phyloP scores from a whole-genome alignment of 2,113 vertebrate species.

The Bombycilla garrulus region DNA sequence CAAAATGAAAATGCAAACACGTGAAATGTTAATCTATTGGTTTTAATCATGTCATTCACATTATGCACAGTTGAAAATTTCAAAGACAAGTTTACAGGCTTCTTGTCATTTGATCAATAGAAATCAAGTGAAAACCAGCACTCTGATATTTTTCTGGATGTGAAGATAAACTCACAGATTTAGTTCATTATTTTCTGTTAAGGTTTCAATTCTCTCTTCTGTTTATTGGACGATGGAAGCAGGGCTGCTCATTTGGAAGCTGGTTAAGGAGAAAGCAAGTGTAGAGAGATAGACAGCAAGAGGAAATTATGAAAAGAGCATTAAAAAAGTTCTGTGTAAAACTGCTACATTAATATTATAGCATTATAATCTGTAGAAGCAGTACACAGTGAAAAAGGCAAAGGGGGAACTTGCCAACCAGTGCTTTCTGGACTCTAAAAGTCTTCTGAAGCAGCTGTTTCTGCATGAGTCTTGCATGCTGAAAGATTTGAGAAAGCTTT shows the following conservation, averaged over 20 bases:
- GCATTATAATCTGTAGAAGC: neutral
- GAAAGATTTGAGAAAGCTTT: neutral
- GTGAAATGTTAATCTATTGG: neutral
- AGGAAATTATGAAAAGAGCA: neutral
- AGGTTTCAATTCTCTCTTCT: neutral
- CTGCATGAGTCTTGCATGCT: neutral
- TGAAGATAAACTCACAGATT: neutral
- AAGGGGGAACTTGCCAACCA: neutral
- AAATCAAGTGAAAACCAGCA: neutral
- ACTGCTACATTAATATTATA: neutral
- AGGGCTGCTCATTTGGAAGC: neutral
- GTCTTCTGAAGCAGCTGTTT: neutral
- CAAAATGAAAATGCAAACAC: neutral
- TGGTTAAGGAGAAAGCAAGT: neutral
- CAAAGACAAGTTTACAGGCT: neutral
- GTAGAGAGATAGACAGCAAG: neutral
- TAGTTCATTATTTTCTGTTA: neutral
- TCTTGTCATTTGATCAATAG: neutral
- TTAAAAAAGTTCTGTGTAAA: neutral
- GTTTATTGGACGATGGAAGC: neutral
- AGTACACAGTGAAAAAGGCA: neutral
- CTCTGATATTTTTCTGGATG: neutral
- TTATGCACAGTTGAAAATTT: neutral
- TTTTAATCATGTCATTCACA: neutral
- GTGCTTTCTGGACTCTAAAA: neutral